A percentile compares a stretch with the other conserved stretches of the same genome.
phyloP scores from a whole-genome alignment of 2,113 vertebrate genomes.

The Esox niger region DNA sequence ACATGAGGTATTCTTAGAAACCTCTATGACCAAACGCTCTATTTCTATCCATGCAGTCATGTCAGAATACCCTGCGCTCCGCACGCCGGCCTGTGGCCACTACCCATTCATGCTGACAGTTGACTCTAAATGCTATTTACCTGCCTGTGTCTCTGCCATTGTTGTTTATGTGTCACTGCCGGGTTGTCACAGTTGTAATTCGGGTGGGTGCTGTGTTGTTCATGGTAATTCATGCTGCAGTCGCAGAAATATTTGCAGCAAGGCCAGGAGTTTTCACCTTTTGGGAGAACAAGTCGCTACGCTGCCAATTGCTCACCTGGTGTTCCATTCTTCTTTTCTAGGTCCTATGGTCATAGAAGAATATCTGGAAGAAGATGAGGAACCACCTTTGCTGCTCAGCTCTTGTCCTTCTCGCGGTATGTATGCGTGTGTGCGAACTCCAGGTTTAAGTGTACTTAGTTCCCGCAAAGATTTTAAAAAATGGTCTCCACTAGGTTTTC shows the following conservation, averaged over 20 bases:
- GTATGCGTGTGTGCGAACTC: slow-evolving; percentile 16
- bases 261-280: too few species aligned
- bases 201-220: slow-evolving; percentile 34
- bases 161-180: neutral
- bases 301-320: neutral
- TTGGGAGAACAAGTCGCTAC: neutral
- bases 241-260: neutral
- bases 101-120: neutral
- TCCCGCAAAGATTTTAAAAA: too few species aligned
- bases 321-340: slow-evolving; percentile 22
- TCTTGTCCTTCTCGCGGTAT: slow-evolving; percentile 70
- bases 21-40: too few species aligned
- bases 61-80: slow-evolving; percentile 29
- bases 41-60: too few species aligned
- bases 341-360: slow-evolving; percentile 76
- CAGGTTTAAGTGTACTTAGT: neutral
- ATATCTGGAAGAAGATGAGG: slow-evolving; percentile 76
- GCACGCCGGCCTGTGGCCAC: slow-evolving; percentile 23
- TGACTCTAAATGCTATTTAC: slow-evolving; percentile 63
- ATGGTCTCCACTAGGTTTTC: too few species aligned
- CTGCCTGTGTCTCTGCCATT: slow-evolving; percentile 18
- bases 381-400: slow-evolving; percentile 70
- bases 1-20: too few species aligned
- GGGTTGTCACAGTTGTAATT: slow-evolving; percentile 44
- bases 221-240: neutral